Evolutionary conservation across 2,888 invertebrate genomes (phyloP).

Genomic region (Lacanobia wlatinum): DNA sequence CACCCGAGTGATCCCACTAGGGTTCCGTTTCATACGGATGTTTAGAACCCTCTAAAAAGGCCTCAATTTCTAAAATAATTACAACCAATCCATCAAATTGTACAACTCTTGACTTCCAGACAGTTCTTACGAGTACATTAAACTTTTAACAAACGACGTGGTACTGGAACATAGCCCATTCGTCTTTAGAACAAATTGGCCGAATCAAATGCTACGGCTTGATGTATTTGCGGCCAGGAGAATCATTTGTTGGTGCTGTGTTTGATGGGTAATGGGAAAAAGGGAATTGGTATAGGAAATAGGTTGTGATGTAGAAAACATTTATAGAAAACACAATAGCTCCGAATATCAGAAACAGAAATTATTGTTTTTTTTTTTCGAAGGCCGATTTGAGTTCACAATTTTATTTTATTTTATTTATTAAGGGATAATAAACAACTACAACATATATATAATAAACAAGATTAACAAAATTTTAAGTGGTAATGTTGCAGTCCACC

Average conservation of each 20-base stretch:
- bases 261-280: constrained; percentile 22
- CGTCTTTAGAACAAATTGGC: constrained; percentile 66
- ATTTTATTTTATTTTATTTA: too few relatives aligned
- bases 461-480: too few relatives aligned
- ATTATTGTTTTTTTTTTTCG: too few relatives aligned
- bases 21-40: too few relatives aligned
- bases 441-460: too few relatives aligned
- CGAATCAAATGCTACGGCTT: constrained; percentile 56
- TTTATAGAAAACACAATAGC: too few relatives aligned
- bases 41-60: too few relatives aligned
- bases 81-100: constrained; percentile 38
- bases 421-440: too few relatives aligned
- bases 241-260: constrained; percentile 53
- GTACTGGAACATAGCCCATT: constrained; percentile 56
- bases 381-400: too few relatives aligned
- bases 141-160: constrained; percentile 57
- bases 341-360: too few relatives aligned
- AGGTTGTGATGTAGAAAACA: neutral
- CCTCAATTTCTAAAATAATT: constrained; percentile 22
- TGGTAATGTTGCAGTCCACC: too few relatives aligned
- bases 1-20: too few relatives aligned
- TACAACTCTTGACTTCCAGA: constrained; percentile 27
- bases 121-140: constrained; percentile 47
- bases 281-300: neutral
- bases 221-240: constrained; percentile 52